Percentiles rank a stretch among this genome's conserved stretches.
phyloP scores from a whole-genome alignment of 2,888 invertebrate species.

The Drosophila kanekoi region DNA sequence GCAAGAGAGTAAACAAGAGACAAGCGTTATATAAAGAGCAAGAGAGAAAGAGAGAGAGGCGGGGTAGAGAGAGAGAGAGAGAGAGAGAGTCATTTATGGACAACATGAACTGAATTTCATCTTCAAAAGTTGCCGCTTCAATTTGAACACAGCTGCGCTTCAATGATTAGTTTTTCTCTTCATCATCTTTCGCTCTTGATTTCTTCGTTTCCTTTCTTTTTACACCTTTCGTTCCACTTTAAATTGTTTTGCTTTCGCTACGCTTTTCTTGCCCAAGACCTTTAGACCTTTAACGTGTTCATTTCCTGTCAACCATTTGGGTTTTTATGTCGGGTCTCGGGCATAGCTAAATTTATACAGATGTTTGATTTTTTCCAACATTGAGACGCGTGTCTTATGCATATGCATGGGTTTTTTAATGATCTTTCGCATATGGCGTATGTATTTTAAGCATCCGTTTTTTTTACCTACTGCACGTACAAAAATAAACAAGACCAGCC shows the following conservation, averaged over 20 bases:
- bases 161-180: conserved; percentile 60
- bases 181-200: conserved; percentile 6
- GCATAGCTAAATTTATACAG: conserved; percentile 62
- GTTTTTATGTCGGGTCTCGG: conserved; percentile 27
- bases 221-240: conserved; percentile 74
- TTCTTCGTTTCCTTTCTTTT: conserved; percentile 27
- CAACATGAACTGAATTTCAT: conserved; percentile 40
- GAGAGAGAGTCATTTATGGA: conserved; percentile 29
- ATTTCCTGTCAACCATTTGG: conserved; percentile 62
- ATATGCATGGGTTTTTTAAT: conserved; percentile 46
- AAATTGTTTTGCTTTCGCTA: conserved; percentile 72
- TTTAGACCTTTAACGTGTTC: conserved; percentile 56
- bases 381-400: conserved; percentile 26
- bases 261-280: conserved; percentile 52
- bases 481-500: background rate
- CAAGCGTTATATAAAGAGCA: conserved; percentile 2
- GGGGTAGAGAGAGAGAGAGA: conserved; percentile 7
- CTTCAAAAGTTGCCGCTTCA: conserved; percentile 67
- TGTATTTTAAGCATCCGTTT: conserved; percentile 11
- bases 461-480: background rate
- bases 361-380: conserved; percentile 58
- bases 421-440: conserved; percentile 26
- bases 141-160: conserved; percentile 64
- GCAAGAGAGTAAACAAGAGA: conserved; percentile 7
- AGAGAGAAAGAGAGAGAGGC: conserved; percentile 16